Base-by-base conservation (phyloP, 2,113 vertebrate genomes). In the Phylloscopus whistleri region DNA sequence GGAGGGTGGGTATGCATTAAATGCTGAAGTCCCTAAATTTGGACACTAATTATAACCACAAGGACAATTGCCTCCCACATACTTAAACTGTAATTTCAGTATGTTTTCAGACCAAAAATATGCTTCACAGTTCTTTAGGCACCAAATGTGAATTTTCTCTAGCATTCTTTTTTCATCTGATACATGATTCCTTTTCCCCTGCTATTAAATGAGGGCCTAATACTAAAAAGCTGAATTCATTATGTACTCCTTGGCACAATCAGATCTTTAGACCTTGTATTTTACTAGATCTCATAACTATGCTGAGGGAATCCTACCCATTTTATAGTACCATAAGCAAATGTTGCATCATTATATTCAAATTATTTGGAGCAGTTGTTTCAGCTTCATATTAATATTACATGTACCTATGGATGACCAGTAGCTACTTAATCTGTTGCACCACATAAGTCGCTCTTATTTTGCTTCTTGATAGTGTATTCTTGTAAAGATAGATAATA, bases 11-110 rank as follows among this genome's bases (percentile, higher is more conserved):
- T 97, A 81, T 96, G 77, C 83, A 95, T 97, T 96, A 96, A 95
- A 82, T 33, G 48, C 76, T 74, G 80, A 95, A 97, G 95, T 96
- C 92, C 90, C 94, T 96, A 95, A 98, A 96, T 97, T 97, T 59
- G 95, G 89, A 87, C 96, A 72, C 94, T 97, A 97, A 97, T 98
- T 97, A 94, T 89, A 97, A 97, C 88, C 55, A 82, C 86, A 95
- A 98, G 96, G 97, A 97, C 97, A 97, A 46, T 98, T 97, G 96
- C 95, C 86, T 97, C 93, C 97, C 89, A 97, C 48, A 2, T 96
- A 89, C 93, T 95, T 96, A 96, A 87, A 73, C 87, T 96, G 87
- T 95, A 84, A 84, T 84, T 84, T 69, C 31, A 55, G 41, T 67
- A 55, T 13, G 20, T 87, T 97, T 97, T 97, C 76, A 94, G 68